Evolutionary conservation across 2,797 vertebrate species (phyloP).

Genomic region (Eulemur rubriventer): DNA sequence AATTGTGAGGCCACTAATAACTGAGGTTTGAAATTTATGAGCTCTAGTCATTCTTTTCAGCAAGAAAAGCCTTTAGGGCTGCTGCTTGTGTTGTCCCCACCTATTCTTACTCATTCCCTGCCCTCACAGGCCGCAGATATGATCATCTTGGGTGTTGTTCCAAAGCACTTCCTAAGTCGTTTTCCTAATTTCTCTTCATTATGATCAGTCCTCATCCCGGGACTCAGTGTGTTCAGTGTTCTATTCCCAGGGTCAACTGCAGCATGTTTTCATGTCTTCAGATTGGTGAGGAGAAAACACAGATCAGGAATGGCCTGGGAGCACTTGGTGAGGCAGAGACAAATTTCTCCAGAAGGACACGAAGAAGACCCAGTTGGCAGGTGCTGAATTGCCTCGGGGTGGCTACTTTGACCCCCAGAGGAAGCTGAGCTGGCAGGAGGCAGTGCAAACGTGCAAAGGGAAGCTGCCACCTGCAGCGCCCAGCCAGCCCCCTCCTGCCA

Average conservation of each 20-base stretch:
- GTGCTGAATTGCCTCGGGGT: not conserved
- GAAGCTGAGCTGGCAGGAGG: not conserved
- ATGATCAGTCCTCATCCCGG: not conserved
- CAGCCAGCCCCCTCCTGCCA: not conserved
- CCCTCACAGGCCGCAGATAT: not conserved
- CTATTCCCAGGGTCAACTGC: not conserved
- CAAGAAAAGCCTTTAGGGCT: not conserved
- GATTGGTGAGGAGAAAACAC: not conserved
- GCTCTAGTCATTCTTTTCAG: not conserved
- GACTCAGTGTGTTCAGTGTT: accelerated
- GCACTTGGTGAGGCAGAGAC: not conserved
- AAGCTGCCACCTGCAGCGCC: not conserved
- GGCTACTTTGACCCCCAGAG: not conserved
- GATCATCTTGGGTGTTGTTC: not conserved
- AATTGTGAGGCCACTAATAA: not conserved
- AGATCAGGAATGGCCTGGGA: too few species aligned
- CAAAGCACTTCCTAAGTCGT: not conserved
- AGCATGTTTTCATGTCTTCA: not conserved
- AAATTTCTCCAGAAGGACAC: not conserved
- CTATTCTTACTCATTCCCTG: not conserved
- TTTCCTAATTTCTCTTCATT: not conserved
- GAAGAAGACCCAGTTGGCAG: not conserved
- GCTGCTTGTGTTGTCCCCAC: not conserved
- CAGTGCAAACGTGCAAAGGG: accelerated
- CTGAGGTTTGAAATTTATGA: not conserved